Evolutionary conservation across 2,888 invertebrate species (phyloP), one percentile per base, ranked within the genome.

Genomic region (Lymantria monacha): DNA sequence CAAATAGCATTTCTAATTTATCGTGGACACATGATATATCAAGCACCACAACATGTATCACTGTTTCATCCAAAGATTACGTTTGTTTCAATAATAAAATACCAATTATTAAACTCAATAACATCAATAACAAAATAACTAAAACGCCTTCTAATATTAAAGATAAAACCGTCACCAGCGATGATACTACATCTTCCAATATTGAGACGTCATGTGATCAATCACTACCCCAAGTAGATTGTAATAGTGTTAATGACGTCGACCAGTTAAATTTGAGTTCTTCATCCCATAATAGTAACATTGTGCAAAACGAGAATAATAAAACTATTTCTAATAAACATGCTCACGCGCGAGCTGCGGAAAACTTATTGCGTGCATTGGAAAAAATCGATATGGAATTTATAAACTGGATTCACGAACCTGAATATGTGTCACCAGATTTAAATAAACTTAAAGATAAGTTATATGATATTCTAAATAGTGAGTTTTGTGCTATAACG

Each of bases 1-100:
- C 64, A 7, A 65, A 65, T 11, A 77, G 77, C 41, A 56, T 42
- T 7, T 81, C 85, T 0, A 72, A 75, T 15, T 58, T 77, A 0
- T 87, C 87, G 0, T 90, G 88, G 87, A 83, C 82, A 1, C 83
- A 72, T 59, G 83, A 87, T 43, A 83, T 89, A 50, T 86, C 87
- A 0, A 83, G 82, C 36, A 72, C 77, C 0, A 75, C 74, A 0
- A 82, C 83, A 0, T 79, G 75, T 45, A 30, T 82, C 1, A 79
- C 82, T 0, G 83, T 83, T 0, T 51, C 58, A 0, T 74, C 79
- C 0, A 71, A 68, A 0, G 86, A 87, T 48, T 71, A 83, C 44
- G 72, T 85, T 5, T 63, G 75, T 7, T 74, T 86, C 11, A 74
- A 87, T 50, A 82, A 81, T 0, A 88, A 83, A 60, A 7, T 87